Evolutionary conservation across 2,113 vertebrate species (phyloP).

Genomic region (Phalacrocorax pelagicus): DNA sequence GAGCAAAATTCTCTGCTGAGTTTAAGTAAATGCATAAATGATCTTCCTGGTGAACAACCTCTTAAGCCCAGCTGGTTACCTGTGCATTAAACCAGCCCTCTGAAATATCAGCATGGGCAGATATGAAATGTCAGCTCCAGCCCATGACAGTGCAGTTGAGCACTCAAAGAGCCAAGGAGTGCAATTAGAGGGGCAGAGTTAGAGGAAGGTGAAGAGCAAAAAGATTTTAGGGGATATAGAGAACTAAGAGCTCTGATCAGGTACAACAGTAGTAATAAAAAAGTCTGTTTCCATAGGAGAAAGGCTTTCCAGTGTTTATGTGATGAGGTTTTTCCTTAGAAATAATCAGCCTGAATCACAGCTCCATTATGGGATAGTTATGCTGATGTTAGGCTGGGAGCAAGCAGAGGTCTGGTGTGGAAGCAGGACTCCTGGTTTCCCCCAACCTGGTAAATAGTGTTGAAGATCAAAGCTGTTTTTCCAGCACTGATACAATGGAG

Average conservation of each 20-base stretch:
- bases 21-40: constrained; percentile 40
- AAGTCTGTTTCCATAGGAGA: background rate
- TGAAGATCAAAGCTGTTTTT: constrained; percentile 6
- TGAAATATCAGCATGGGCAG: background rate
- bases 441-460: background rate
- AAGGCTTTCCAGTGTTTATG: background rate
- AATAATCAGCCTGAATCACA: background rate
- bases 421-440: background rate
- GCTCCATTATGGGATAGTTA: background rate
- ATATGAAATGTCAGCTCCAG: background rate
- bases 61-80: constrained; percentile 37
- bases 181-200: background rate
- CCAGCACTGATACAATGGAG: background rate
- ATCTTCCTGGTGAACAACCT: constrained; percentile 29
- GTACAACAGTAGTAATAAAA: background rate
- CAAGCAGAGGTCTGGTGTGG: background rate
- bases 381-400: background rate
- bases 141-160: background rate
- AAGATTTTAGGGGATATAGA: background rate
- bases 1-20: background rate
- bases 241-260: background rate
- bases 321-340: background rate
- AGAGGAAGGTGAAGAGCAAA: background rate
- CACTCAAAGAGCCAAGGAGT: background rate
- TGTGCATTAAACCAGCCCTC: constrained; percentile 3